Percentiles rank a stretch among this genome's conserved stretches.
Evolutionary conservation across 1,140 invertebrate genomes (phyloP).

Genomic region (Matsumurasca onukii): DNA sequence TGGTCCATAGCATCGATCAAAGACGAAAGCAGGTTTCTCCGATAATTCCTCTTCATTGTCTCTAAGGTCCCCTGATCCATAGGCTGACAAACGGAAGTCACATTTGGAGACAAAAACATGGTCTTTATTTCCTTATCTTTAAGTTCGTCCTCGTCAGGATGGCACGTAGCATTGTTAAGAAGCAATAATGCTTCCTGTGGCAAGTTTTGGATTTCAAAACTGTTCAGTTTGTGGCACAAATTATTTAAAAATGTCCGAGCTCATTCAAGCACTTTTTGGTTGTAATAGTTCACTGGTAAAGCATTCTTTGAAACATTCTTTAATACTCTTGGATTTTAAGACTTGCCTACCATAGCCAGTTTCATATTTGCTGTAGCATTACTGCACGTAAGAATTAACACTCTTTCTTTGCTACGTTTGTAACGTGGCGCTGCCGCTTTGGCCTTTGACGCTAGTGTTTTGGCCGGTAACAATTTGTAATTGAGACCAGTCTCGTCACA

Average conservation of each 20-base stretch:
- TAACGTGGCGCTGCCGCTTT: conserved; percentile 38
- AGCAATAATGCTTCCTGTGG: conserved; percentile 47
- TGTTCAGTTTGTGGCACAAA: conserved; percentile 33
- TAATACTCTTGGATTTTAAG: conserved; percentile 42
- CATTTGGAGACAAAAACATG: no score
- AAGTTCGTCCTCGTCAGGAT: conserved; percentile 37
- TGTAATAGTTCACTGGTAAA: conserved; percentile 43
- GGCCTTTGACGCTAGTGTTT: conserved; percentile 38
- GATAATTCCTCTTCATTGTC: no score
- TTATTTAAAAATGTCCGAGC: conserved; percentile 41
- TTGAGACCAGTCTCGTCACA: conserved; percentile 44
- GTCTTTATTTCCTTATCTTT: no score
- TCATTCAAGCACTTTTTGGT: conserved; percentile 48
- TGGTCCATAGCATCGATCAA: conserved; percentile 17
- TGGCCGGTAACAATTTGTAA: conserved; percentile 41
- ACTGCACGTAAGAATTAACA: conserved; percentile 33
- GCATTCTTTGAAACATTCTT: no score
- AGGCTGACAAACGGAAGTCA: conserved; percentile 32
- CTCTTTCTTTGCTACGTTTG: conserved; percentile 39
- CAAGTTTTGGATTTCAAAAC: conserved; percentile 42
- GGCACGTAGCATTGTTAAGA: conserved; percentile 46
- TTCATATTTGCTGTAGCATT: conserved; percentile 43
- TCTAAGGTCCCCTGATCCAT: conserved; percentile 34
- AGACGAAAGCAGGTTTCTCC: conserved; percentile 28
- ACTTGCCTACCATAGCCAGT: conserved; percentile 43